These are phyloP conservation scores for Argya squamiceps DNA, from an alignment of 2,797 vertebrate species.

Conservation along the genomic window DNA sequence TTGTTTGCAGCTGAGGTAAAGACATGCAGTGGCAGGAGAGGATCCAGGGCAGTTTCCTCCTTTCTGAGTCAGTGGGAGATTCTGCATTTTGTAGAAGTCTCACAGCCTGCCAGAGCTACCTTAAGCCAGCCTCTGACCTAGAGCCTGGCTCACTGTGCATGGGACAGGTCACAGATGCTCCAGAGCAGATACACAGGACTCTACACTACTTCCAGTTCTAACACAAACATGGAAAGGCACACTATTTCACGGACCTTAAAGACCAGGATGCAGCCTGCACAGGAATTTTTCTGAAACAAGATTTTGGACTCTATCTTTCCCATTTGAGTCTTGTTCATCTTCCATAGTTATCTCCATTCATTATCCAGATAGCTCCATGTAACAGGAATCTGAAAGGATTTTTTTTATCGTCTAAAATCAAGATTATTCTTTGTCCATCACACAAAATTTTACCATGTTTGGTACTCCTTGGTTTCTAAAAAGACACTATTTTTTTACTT, in stretches of 20 bases:
- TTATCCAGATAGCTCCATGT: background rate
- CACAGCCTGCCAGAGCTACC: background rate
- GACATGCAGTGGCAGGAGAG: accelerated
- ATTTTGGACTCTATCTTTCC: background rate
- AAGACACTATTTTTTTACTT: background rate
- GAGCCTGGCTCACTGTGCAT: background rate
- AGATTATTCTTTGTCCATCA: background rate
- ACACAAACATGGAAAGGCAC: background rate
- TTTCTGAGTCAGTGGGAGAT: background rate
- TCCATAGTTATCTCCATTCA: background rate
- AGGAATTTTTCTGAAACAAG: background rate
- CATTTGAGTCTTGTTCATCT: background rate
- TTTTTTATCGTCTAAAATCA: background rate
- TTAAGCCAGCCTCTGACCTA: background rate
- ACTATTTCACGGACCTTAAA: accelerated
- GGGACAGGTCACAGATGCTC: accelerated
- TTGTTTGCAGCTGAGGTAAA: background rate
- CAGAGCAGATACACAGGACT: background rate
- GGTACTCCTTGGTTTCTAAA: background rate
- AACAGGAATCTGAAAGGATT: background rate
- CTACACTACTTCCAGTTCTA: background rate
- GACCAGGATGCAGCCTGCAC: background rate
- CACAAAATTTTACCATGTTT: background rate
- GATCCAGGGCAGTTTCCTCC: background rate
- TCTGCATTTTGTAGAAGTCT: background rate